These are phyloP conservation scores for Cavia porcellus DNA, from an alignment of 2,113 vertebrate genomes.

Conservation along the genomic window DNA sequence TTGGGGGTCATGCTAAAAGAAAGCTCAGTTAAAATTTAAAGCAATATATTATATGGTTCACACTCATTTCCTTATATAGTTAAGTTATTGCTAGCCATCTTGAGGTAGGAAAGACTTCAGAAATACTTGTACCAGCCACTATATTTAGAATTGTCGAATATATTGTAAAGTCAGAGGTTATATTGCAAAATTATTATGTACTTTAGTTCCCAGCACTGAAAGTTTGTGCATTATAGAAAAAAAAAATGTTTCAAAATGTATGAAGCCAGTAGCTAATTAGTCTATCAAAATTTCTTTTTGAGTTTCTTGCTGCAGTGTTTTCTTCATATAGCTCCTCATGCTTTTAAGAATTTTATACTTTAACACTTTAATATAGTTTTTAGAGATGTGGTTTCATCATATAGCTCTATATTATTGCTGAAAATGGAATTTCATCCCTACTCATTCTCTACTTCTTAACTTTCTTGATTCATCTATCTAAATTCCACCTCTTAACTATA, in stretches of 20 bases:
- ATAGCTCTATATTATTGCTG: background rate
- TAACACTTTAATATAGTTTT: conserved; percentile 34
- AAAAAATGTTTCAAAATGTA: background rate
- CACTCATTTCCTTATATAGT: background rate
- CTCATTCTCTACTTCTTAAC: background rate
- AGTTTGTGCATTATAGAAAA: background rate
- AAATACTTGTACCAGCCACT: background rate
- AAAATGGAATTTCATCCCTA: background rate
- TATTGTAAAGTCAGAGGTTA: background rate
- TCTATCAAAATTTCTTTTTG: conserved; percentile 5
- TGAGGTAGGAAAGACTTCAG: background rate
- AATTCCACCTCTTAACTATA: background rate
- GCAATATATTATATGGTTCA: background rate
- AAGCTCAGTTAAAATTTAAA: background rate
- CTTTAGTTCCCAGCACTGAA: background rate
- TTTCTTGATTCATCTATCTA: conserved; percentile 15
- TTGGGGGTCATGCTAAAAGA: background rate
- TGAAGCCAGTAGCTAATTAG: background rate
- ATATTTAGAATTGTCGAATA: conserved; percentile 5
- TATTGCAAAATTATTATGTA: conserved; percentile 41
- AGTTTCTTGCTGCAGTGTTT: conserved; percentile 21
- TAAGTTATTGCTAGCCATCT: conserved; percentile 1
- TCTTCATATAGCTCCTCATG: background rate
- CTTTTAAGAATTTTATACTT: background rate
- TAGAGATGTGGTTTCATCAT: conserved; percentile 15